Evolutionary conservation across 2,888 invertebrate species (phyloP).

Genomic region (Neuroscelio doddi): DNA sequence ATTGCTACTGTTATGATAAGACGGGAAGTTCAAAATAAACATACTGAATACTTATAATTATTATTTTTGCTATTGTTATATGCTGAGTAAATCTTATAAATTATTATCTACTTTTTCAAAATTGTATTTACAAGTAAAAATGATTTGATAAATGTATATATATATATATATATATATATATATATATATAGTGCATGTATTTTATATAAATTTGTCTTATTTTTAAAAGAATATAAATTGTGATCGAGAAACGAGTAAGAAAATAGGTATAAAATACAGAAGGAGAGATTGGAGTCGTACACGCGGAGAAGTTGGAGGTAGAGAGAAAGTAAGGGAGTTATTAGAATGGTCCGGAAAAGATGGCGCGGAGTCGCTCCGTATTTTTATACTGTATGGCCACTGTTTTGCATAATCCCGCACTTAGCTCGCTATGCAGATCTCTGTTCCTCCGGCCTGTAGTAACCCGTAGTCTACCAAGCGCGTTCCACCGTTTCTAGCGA

Average conservation of each 20-base stretch:
- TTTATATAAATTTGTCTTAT: background rate
- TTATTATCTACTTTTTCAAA: no score
- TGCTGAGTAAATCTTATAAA: no score
- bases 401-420: slow-evolving; percentile 73
- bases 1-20: slow-evolving; percentile 37
- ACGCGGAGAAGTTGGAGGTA: slow-evolving; percentile 38
- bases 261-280: slow-evolving; percentile 42
- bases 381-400: slow-evolving; percentile 73
- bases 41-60: no score
- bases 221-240: slow-evolving; percentile 12
- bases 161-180: no score
- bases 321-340: slow-evolving; percentile 67
- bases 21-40: slow-evolving; percentile 18
- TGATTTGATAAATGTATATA: no score
- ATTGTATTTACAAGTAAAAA: no score
- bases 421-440: slow-evolving; percentile 71
- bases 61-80: no score
- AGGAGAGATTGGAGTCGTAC: slow-evolving; percentile 43
- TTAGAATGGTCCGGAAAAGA: slow-evolving; percentile 73
- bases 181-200: no score
- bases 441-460: slow-evolving; percentile 50
- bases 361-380: slow-evolving; percentile 73
- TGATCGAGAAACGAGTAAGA: slow-evolving; percentile 25
- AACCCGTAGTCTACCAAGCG: slow-evolving; percentile 61
- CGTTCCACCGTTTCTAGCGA: slow-evolving; percentile 60